These are phyloP conservation scores for Clanis bilineata DNA, from an alignment of 2,888 invertebrate genomes.

Conservation along the genomic window DNA sequence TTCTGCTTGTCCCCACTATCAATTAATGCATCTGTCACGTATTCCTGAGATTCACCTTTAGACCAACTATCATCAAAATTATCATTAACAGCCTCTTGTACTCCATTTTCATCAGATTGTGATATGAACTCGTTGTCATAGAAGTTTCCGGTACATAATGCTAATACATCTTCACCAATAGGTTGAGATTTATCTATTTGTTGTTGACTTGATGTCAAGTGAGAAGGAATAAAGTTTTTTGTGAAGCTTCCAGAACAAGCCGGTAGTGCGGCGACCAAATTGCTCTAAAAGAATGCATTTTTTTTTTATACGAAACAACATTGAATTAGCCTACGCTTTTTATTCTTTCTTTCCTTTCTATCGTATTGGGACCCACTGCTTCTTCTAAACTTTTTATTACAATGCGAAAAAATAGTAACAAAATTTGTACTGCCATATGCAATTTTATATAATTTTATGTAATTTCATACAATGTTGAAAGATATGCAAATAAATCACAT, in stretches of 20 bases:
- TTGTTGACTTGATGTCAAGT: slow-evolving; percentile 45
- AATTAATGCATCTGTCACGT: not conserved
- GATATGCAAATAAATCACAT: not conserved
- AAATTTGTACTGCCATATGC: no score
- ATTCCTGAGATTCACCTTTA: slow-evolving; percentile 17
- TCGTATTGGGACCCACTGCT: no score
- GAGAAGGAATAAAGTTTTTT: slow-evolving; percentile 65
- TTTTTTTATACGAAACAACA: not conserved
- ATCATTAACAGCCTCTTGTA: slow-evolving; percentile 19
- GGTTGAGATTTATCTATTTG: slow-evolving; percentile 51
- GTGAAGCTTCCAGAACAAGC: slow-evolving; percentile 80
- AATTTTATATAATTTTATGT: no score
- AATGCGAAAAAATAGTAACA: no score
- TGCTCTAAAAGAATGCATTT: slow-evolving; percentile 19
- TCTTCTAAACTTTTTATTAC: no score
- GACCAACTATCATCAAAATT: slow-evolving; percentile 21
- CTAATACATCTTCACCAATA: slow-evolving; percentile 75
- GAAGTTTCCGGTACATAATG: slow-evolving; percentile 82
- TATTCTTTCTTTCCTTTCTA: no score
- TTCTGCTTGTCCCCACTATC: slow-evolving; percentile 12
- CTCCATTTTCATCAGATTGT: slow-evolving; percentile 30
- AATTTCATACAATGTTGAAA: no score
- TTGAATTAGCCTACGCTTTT: not conserved
- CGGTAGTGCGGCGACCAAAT: slow-evolving; percentile 77
- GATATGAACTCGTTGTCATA: slow-evolving; percentile 69